Evolutionary conservation across 2,113 vertebrate species (phyloP), one percentile per base, ranked within the genome.

Genomic region (Oreochromis spilurus): DNA sequence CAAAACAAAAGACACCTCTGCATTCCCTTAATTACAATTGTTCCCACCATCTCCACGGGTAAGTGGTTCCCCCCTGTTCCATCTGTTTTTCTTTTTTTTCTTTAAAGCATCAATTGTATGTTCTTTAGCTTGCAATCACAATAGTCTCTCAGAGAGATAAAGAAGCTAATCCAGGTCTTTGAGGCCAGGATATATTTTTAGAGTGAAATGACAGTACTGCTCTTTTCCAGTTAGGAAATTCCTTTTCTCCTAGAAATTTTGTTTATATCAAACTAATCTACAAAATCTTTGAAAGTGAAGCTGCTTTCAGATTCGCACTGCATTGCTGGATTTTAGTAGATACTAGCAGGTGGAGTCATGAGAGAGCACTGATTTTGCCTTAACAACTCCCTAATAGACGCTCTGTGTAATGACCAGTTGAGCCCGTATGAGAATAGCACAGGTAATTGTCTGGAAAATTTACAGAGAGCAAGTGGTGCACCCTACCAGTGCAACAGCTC

Each of bases 1-100:
- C 7, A 45, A 60, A 81, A 88, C 57, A 90, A 65, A 87, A 19
- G 77, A 48, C 52, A 50, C 48, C 48, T 38, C 57, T 54, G 26
- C 21, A 85, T 85, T 29, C 38, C 38, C 38, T 87, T 93, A 92
- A 93, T 94, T 93, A 87, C 88, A 91, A 85, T 70, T 54, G 48
- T 79, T 82, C 60, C 12, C 13, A 79, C 85, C 84, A 55, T 87
- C 84, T 86, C 84, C 45, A 60, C 53, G 5, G 70, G 81, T 55
- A 54, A 55, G 40, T 21, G 55, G 55, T 50, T 6, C 43, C 80
- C 81, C 58, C 60, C 38, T 84, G 87, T 84, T 89, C 60, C 31
- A 82, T 43, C 75, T 84, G 14, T 24, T 43, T 65, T 16, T 40
- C 36, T 43, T 5, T 45, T 45, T 48, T 48, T 75, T 31, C 60